phyloP scores from a whole-genome alignment of 2,113 vertebrate genomes.

The Cricetomys ansorgei region DNA sequence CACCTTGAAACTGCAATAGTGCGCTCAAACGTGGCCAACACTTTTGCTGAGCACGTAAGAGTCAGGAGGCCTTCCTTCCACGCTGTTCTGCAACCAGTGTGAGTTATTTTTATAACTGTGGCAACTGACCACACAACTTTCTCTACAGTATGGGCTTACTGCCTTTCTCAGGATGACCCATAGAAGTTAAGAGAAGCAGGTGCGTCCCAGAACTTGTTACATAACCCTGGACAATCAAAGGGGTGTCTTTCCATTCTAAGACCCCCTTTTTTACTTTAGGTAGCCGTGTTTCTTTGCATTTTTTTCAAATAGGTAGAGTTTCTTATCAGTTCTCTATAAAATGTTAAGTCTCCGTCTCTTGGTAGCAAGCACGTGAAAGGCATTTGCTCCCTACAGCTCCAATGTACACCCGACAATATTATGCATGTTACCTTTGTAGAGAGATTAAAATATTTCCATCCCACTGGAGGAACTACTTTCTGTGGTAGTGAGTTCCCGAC shows the following conservation, averaged over 20 bases:
- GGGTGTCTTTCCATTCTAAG: conserved; percentile 54
- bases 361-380: conserved; percentile 42
- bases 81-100: conserved; percentile 16
- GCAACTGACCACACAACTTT: conserved; percentile 25
- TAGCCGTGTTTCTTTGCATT: conserved; percentile 39
- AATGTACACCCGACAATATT: conserved; percentile 11
- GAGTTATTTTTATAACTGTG: conserved; percentile 37
- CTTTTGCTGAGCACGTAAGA: conserved; percentile 12
- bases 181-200: conserved; percentile 47
- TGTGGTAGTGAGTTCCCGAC: background rate
- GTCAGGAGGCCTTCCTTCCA: conserved; percentile 10
- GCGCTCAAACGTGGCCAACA: background rate
- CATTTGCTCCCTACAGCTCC: conserved; percentile 24
- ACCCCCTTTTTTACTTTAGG: conserved; percentile 33
- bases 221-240: conserved; percentile 61
- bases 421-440: conserved; percentile 23
- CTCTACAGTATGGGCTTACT: conserved; percentile 10
- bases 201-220: conserved; percentile 66
- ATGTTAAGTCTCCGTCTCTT: conserved; percentile 14
- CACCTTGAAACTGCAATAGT: background rate
- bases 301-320: conserved; percentile 36
- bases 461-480: conserved; percentile 36
- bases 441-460: background rate
- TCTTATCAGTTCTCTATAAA: conserved; percentile 21
- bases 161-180: conserved; percentile 37